phyloP scores from a whole-genome alignment of 2,888 invertebrate genomes.

The Leptarthrus brevirostris region DNA sequence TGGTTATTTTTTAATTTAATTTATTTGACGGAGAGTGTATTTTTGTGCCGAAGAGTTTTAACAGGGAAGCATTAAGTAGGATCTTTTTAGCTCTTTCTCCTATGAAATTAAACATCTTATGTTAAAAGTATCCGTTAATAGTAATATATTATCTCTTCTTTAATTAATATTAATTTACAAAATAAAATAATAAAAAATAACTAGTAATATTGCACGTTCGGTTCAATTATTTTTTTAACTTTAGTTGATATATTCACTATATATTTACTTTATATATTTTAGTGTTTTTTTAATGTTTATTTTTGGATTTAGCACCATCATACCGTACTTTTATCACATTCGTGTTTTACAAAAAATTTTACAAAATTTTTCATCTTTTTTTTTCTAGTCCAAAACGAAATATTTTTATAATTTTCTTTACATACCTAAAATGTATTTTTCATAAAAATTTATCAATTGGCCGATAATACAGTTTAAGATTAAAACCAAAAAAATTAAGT shows the following conservation, averaged over 20 bases:
- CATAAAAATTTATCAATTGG: neutral
- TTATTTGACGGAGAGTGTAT: constrained; percentile 13
- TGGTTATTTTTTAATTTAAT: neutral
- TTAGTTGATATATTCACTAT: constrained; percentile 46
- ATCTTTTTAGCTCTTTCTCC: neutral
- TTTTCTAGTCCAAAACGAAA: constrained; percentile 36
- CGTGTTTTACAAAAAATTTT: constrained; percentile 59
- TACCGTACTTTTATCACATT: constrained; percentile 59
- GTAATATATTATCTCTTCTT: constrained; percentile 46
- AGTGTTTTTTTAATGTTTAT: constrained; percentile 47
- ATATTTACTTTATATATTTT: constrained; percentile 47
- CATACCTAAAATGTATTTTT: constrained; percentile 9
- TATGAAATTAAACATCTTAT: constrained; percentile 42
- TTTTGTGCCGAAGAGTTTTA: neutral
- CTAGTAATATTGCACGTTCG: constrained; percentile 69
- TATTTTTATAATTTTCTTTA: constrained; percentile 12
- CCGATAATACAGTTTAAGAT: no score
- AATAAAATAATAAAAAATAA: constrained; percentile 60
- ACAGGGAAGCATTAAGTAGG: constrained; percentile 15
- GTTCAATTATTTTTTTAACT: constrained; percentile 58
- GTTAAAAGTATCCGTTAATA: constrained; percentile 51
- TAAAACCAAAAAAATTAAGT: no score
- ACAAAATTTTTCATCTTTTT: constrained; percentile 49
- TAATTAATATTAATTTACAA: constrained; percentile 51
- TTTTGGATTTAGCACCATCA: constrained; percentile 55